These are phyloP conservation scores for Melanotaenia boesemani DNA, from an alignment of 2,797 vertebrate species.

Conservation along the genomic window DNA sequence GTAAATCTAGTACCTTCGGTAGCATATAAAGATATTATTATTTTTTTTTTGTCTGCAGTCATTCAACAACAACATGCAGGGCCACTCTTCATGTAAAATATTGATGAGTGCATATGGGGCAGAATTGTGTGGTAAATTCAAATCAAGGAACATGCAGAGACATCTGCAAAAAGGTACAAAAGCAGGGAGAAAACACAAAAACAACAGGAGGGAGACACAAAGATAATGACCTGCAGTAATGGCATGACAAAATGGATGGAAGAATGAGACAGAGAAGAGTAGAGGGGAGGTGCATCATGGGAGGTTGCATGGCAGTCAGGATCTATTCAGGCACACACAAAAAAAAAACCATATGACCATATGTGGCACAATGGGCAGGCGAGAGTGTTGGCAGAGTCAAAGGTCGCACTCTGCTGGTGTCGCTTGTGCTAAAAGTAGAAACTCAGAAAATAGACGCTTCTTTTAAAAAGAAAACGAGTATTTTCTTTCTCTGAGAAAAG, in stretches of 20 bases:
- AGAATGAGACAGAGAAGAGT: background rate
- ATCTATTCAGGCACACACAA: background rate
- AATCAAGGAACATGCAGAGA: background rate
- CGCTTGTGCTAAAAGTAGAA: conserved; percentile 34
- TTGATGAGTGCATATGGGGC: background rate
- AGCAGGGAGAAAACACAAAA: background rate
- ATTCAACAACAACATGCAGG: background rate
- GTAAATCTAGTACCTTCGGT: too few species aligned
- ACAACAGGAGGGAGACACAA: background rate
- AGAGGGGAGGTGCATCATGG: background rate
- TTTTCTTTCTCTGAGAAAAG: conserved; percentile 33
- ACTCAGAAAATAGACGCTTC: conserved; percentile 28
- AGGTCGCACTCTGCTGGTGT: conserved; percentile 33
- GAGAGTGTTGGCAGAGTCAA: conserved; percentile 25
- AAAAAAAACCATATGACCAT: conserved; percentile 13
- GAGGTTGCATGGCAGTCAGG: background rate
- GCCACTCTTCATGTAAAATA: background rate
- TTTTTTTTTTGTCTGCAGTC: too few species aligned
- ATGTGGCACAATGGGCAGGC: conserved; percentile 21
- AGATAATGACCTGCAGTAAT: background rate
- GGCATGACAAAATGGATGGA: background rate
- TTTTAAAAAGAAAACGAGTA: conserved; percentile 5
- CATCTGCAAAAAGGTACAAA: background rate
- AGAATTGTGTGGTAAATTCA: background rate
- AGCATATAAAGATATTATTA: too few species aligned